Conservation (phyloP, 2,113 vertebrate genomes). For the Lepidiolamprologus cunningtoni region DNA sequence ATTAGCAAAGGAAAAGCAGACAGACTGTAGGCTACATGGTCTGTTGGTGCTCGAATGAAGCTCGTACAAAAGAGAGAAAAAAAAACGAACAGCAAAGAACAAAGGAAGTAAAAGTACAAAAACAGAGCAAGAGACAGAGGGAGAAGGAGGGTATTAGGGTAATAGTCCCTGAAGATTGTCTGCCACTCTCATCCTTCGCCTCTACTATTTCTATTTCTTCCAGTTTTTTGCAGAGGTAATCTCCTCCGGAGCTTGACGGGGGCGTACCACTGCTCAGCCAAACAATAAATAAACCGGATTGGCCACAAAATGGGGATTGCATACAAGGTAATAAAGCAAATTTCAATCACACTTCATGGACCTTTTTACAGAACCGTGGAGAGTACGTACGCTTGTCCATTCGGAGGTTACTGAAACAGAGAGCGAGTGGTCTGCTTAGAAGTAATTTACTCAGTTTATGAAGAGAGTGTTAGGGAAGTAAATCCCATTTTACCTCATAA, state of each 20-base stretch:
- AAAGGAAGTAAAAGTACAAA: constrained; percentile 3
- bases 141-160: constrained; percentile 27
- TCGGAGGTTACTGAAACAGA: constrained; percentile 55
- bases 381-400: constrained; percentile 53
- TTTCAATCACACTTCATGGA: constrained; percentile 64
- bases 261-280: constrained; percentile 48
- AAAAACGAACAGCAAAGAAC: background rate
- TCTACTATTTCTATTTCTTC: background rate
- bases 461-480: background rate
- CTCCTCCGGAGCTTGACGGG: constrained; percentile 45
- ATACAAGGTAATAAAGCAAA: constrained; percentile 71
- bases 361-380: constrained; percentile 32
- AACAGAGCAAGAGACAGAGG: background rate
- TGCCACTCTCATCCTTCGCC: constrained; percentile 8
- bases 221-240: constrained; percentile 53
- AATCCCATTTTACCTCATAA: background rate
- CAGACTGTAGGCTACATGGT: background rate
- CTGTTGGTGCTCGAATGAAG: background rate
- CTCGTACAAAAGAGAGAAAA: background rate
- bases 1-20: background rate
- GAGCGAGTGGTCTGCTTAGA: background rate
- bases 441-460: background rate
- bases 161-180: constrained; percentile 50
- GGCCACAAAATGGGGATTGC: constrained; percentile 64
- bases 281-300: constrained; percentile 71